Conservation (phyloP, 2,113 vertebrate genomes). For the Asarcornis scutulata region DNA sequence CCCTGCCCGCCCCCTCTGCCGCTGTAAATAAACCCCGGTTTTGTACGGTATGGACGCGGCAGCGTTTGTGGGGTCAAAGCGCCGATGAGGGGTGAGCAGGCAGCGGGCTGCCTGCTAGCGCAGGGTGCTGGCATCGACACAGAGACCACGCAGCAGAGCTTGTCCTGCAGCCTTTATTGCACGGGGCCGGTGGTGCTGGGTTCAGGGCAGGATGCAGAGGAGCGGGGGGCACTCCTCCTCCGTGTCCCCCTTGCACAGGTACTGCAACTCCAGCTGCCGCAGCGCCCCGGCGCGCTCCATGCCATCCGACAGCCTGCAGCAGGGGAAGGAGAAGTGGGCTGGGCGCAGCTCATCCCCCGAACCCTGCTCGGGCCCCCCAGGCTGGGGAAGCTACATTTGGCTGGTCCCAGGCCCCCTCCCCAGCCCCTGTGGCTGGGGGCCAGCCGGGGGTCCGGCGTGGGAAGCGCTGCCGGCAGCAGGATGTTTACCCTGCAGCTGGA, state of each 20-base stretch:
- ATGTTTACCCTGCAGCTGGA: conserved; percentile 75
- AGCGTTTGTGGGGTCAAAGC: not conserved
- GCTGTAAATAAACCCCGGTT: conserved; percentile 60
- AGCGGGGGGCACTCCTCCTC: conserved; percentile 64
- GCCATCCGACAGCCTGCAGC: conserved; percentile 77
- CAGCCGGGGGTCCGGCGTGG: not conserved
- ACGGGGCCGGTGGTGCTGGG: accelerated
- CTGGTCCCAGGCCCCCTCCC: not conserved
- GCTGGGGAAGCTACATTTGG: not conserved
- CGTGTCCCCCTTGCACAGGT: conserved; percentile 82
- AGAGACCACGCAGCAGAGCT: not conserved
- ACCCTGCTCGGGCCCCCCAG: not conserved
- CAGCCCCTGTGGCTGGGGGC: not conserved
- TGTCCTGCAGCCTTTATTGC: not conserved
- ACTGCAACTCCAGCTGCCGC: conserved; percentile 74
- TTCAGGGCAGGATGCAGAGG: conserved; percentile 60
- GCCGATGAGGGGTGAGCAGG: not conserved
- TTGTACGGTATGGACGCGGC: not conserved
- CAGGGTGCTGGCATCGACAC: not conserved
- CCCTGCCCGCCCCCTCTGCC: not conserved
- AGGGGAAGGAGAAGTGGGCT: not conserved
- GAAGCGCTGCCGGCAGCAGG: conserved; percentile 69
- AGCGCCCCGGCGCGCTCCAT: conserved; percentile 49
- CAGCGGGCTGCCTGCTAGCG: too few species aligned
- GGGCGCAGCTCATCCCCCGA: not conserved